phyloP scores from a whole-genome alignment of 2,888 invertebrate species.

The Thelaira solivaga region DNA sequence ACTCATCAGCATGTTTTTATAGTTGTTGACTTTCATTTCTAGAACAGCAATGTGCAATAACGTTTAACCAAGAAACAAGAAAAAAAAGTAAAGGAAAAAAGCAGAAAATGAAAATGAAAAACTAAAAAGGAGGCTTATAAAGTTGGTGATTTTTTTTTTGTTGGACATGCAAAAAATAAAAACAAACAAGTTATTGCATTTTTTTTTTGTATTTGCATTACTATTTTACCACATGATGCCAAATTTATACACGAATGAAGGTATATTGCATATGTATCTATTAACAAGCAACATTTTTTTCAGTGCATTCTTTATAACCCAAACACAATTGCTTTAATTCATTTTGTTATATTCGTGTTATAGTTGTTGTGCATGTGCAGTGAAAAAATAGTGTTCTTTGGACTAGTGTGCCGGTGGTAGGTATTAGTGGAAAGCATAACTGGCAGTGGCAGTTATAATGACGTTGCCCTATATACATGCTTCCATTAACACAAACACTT shows the following conservation, averaged over 20 bases:
- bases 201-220: constrained; percentile 17
- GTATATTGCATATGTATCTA: background rate
- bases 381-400: no score
- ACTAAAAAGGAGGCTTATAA: constrained; percentile 3
- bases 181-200: background rate
- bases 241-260: constrained; percentile 11
- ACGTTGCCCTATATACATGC: constrained; percentile 31
- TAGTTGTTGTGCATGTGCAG: background rate
- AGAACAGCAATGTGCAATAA: constrained; percentile 27
- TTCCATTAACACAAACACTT: background rate
- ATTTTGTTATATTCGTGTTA: background rate
- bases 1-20: background rate
- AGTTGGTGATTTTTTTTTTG: constrained; percentile 25
- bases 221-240: constrained; percentile 36
- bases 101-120: background rate
- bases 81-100: background rate
- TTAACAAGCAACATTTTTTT: background rate
- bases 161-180: constrained; percentile 20
- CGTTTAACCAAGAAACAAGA: constrained; percentile 1
- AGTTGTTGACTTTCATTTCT: constrained; percentile 25
- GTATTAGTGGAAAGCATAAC: constrained; percentile 48
- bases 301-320: background rate
- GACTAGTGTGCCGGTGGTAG: constrained; percentile 52
- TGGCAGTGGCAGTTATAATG: constrained; percentile 54
- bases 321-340: constrained; percentile 30